Percentiles rank a stretch among this genome's conserved stretches.
Conservation (phyloP, 2,113 vertebrate genomes). For the Shinisaurus crocodilurus region DNA sequence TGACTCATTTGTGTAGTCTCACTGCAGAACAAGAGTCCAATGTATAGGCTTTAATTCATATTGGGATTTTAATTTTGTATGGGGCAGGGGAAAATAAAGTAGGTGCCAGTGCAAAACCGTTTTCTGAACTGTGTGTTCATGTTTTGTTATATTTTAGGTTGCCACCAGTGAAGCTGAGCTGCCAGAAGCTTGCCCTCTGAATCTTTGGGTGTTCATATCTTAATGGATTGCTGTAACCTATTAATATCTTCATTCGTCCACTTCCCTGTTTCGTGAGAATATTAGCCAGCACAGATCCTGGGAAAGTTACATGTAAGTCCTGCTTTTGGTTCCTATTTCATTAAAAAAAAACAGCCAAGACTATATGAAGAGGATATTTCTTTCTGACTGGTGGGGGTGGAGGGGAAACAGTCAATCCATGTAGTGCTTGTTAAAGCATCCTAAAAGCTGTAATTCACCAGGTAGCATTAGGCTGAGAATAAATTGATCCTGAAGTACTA, state of each 20-base stretch:
- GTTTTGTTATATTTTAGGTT: slow-evolving; percentile 72
- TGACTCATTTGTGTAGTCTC: neutral
- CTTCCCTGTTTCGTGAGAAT: slow-evolving; percentile 79
- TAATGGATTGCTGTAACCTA: slow-evolving; percentile 80
- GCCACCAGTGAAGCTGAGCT: slow-evolving; percentile 63
- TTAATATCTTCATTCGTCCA: slow-evolving; percentile 73
- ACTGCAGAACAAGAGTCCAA: neutral
- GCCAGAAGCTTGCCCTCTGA: slow-evolving; percentile 55
- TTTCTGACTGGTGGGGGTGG: slow-evolving; percentile 25
- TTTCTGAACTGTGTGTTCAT: slow-evolving; percentile 14
- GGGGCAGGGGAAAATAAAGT: neutral
- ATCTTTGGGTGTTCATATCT: slow-evolving; percentile 75
- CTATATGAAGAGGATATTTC: neutral
- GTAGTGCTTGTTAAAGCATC: slow-evolving; percentile 49
- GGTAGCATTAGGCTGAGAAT: slow-evolving; percentile 58
- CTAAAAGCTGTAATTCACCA: slow-evolving; percentile 60
- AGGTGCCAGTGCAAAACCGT: neutral
- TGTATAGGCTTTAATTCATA: neutral
- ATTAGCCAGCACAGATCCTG: slow-evolving; percentile 79
- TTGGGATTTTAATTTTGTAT: neutral
- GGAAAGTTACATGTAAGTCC: slow-evolving; percentile 83
- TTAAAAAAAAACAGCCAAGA: slow-evolving; percentile 35
- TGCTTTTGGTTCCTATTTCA: slow-evolving; percentile 52
- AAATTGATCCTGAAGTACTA: slow-evolving; percentile 53
- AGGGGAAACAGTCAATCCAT: slow-evolving; percentile 32